These are phyloP conservation scores for Melieria crassipennis DNA, from an alignment of 2,888 invertebrate species.

Conservation along the genomic window DNA sequence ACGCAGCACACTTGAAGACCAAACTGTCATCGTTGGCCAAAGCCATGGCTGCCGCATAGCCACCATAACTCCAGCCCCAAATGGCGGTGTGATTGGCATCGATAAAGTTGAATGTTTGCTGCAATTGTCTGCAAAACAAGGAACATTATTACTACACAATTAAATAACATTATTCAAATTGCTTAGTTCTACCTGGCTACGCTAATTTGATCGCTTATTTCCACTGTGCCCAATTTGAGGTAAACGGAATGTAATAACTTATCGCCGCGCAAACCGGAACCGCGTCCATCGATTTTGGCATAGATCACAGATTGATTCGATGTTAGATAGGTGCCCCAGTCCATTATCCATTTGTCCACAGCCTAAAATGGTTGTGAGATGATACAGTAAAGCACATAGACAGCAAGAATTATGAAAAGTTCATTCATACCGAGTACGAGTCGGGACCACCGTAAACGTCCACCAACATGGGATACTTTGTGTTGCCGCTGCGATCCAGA, in stretches of 20 bases:
- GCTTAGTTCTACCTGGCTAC: slow-evolving; percentile 70
- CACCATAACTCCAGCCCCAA: slow-evolving; percentile 99
- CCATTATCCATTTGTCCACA: slow-evolving; percentile 78
- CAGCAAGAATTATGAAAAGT: not conserved
- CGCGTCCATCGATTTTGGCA: slow-evolving; percentile 90
- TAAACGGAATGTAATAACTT: slow-evolving; percentile 84
- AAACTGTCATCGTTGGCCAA: slow-evolving; percentile 78
- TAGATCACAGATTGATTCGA: slow-evolving; percentile 86
- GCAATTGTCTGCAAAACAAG: slow-evolving; percentile 64
- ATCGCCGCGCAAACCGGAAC: slow-evolving; percentile 87
- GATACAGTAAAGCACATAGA: not conserved
- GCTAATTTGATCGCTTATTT: slow-evolving; percentile 90
- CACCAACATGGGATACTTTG: slow-evolving; percentile 82
- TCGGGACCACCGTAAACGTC: slow-evolving; percentile 95
- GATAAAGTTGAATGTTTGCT: slow-evolving; percentile 75
- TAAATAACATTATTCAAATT: not conserved
- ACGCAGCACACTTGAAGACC: slow-evolving; percentile 91
- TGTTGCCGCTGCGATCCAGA: slow-evolving; percentile 72
- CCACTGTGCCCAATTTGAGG: slow-evolving; percentile 84
- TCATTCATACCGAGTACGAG: slow-evolving; percentile 77
- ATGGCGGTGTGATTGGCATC: slow-evolving; percentile 84
- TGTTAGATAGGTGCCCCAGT: slow-evolving; percentile 89
- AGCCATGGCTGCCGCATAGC: slow-evolving; percentile 89
- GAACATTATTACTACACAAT: not conserved
- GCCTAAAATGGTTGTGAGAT: slow-evolving; percentile 46